A percentile compares a stretch with the other conserved stretches of the same genome.
Evolutionary conservation across 2,797 vertebrate genomes (phyloP).

Genomic region (Mallotus villosus): DNA sequence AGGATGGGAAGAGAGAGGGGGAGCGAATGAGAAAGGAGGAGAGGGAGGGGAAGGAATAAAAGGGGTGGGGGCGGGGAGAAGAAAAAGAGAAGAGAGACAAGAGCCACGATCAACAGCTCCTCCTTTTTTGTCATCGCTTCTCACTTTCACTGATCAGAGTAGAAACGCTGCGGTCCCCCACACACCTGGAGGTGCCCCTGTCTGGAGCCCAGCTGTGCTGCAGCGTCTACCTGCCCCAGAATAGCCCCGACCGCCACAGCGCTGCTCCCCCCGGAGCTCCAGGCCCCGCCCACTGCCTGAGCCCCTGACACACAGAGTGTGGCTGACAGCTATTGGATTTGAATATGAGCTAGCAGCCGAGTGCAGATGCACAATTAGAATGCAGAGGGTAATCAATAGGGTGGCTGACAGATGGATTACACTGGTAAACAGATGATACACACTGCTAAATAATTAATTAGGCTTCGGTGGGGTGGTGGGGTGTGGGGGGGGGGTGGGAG

Average conservation of each 20-base stretch:
- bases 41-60: background rate
- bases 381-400: constrained; percentile 82
- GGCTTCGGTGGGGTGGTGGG: constrained; percentile 44
- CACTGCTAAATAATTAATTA: constrained; percentile 86
- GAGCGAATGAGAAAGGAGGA: background rate
- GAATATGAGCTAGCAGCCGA: constrained; percentile 60
- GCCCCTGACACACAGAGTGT: background rate
- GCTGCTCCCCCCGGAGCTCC: no score
- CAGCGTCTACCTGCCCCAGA: no score
- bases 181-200: no score
- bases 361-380: constrained; percentile 80
- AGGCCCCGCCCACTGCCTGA: no score
- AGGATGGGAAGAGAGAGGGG: background rate
- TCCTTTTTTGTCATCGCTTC: constrained; percentile 12
- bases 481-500: background rate
- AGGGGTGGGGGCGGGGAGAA: background rate
- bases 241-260: no score
- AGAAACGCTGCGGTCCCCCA: no score
- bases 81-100: constrained; percentile 19
- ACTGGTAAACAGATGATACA: constrained; percentile 87
- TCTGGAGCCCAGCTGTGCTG: no score
- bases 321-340: constrained; percentile 70
- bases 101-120: constrained; percentile 26
- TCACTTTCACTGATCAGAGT: background rate
- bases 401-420: constrained; percentile 87